A percentile compares a stretch with the other conserved stretches of the same genome.
These are phyloP conservation scores for Pristionchus japonicus DNA, from an alignment of 2,888 invertebrate genomes.

Conservation along the genomic window DNA sequence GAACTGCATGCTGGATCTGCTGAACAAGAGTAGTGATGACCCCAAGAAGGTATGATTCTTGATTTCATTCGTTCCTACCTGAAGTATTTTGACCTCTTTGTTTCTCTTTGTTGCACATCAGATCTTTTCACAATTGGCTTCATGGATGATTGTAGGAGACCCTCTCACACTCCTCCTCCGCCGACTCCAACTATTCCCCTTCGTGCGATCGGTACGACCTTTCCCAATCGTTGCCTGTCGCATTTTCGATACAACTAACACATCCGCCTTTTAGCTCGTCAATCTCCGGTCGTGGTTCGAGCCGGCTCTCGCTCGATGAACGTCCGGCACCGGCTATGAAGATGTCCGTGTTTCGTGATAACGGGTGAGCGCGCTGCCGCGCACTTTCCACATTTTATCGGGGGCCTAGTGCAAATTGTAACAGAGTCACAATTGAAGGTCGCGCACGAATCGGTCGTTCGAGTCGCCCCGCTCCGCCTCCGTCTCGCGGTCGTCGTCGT, in stretches of 20 bases:
- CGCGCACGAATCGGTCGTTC: conserved; percentile 40
- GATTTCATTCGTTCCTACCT: no score
- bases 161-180: neutral
- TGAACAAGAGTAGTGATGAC: conserved; percentile 26
- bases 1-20: conserved; percentile 36
- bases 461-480: conserved; percentile 39
- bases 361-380: conserved; percentile 13
- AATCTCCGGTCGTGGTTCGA: conserved; percentile 2
- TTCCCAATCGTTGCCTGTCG: neutral
- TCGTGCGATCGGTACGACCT: conserved; percentile 21
- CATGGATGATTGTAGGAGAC: neutral
- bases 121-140: no score
- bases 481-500: conserved; percentile 28
- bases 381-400: neutral
- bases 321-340: conserved; percentile 22
- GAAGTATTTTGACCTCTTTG: no score
- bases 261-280: conserved; percentile 1
- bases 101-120: no score
- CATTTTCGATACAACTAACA: neutral
- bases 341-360: conserved; percentile 28
- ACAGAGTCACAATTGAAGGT: neutral
- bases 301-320: neutral
- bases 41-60: neutral
- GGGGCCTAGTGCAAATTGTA: neutral
- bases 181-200: conserved; percentile 7